Base-by-base conservation (phyloP, 2,888 invertebrate genomes). In the Orchestes rusci region DNA sequence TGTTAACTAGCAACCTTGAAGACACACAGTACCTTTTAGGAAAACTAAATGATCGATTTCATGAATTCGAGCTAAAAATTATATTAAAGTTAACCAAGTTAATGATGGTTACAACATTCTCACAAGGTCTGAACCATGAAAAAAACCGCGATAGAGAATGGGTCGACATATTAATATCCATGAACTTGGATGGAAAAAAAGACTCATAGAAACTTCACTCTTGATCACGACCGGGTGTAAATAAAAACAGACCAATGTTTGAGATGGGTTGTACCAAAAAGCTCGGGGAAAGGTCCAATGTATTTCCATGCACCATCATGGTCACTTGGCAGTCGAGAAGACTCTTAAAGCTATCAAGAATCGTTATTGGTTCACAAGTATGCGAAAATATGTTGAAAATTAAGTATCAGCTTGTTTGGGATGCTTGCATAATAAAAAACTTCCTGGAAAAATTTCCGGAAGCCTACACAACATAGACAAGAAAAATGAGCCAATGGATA, bases 301-400 rank as follows among this genome's bases (percentile, higher is more conserved):
- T 41, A 4, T 15, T 34, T 34, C 16, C 27, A 51, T 53, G 61
- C n/a, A 62, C 36, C 58, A 57, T 17, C 18, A 55, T 1, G 63
- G 62, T 1, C 63, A 64, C 51, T 52, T 58, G 13, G 48, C 46
- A 3, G 43, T 50, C 1, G 56, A 57, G 13, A 58, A 57, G 38
- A 58, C 57, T 1, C 10, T 56, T 7, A 48, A 52, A 28, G 16
- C 39, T 12, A 8, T 64, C 51, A 39, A 56, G 4, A 20, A 16
- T 5, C 12, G 37, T 52, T 13, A 55, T 37, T 60, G 58, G 56
- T 61, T 61, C 50, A 39, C 54, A 4, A 20, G 37, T 8, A 59
- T 59, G 57, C 29, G 53, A 28, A 47, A 42, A 16, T 59, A 53
- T 48, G 48, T 48, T 35, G 13, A 16, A 56, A 57, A 45, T 54